Evolutionary conservation across 1,140 invertebrate species (phyloP), one percentile per base, ranked within the genome.

Genomic region (Aphaenogaster ashmeadi): DNA sequence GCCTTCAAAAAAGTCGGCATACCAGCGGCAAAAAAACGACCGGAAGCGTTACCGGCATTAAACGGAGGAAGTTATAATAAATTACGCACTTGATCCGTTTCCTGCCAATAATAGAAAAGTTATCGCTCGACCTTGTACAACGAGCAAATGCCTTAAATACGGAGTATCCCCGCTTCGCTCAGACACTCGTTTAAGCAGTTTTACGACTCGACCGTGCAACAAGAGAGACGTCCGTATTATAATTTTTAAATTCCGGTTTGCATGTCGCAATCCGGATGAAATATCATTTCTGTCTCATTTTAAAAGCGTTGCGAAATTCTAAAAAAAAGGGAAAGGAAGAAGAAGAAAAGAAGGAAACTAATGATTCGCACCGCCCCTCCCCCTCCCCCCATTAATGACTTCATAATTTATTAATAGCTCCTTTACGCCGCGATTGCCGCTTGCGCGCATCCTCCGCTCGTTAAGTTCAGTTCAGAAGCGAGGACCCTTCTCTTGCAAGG

Each of bases 401-500:
- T 84, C 80, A 84, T 74, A 62, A 84, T 84, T 74, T 84, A 84
- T 84, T 84, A 84, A 84, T 84, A 84, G 69, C 54, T 36, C 18
- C 54, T 84, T 84, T 84, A 75, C n/a, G 33, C 54, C 80, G 27
- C 67, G 80, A 50, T 69, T 50, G 41, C 54, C 66, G 79, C 79
- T 44, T 13, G 52, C 67, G 41, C 67, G 41, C 67, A 71, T 84
- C 41, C 54, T 66, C 56, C 44, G 80, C 80, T 84, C 69, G 69
- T 74, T 60, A 75, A 60, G 69, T 84, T 84, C 21, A 84, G 80
- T 84, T 84, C 69, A 75, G 69, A 84, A 74, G 80, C 80, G 80
- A 84, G 80, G 80, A 84, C 80, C 52, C 80, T 84, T 84, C 80
- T 84, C 80, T 62, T 11, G 56, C 80, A 84, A 84, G 80, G 80